Percentiles rank a stretch among this genome's conserved stretches.
Conservation (phyloP, 2,797 vertebrate genomes). For the Sciurus vulgaris region DNA sequence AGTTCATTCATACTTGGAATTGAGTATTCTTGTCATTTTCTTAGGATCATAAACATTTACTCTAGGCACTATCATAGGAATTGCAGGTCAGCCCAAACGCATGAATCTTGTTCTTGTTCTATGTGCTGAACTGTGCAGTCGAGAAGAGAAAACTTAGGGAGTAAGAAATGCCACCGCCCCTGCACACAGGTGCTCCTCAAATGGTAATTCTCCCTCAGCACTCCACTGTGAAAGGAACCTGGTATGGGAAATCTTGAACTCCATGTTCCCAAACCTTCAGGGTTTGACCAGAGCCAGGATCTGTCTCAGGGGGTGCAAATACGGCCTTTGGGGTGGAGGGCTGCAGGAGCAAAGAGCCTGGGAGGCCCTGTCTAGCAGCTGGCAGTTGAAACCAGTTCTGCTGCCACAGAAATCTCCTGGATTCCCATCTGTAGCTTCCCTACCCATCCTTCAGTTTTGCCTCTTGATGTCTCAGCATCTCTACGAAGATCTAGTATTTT, state of each 20-base stretch:
- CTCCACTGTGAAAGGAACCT: neutral
- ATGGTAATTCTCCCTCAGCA: neutral
- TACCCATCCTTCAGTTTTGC: neutral
- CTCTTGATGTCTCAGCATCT: neutral
- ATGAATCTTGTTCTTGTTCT: neutral
- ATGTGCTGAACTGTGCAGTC: neutral
- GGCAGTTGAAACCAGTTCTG: neutral
- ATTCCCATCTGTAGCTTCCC: neutral
- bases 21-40: conserved; percentile 24
- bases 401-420: neutral
- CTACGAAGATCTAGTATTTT: neutral
- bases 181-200: neutral
- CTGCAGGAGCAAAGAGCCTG: neutral
- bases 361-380: neutral
- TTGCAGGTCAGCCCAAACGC: neutral
- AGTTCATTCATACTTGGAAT: neutral
- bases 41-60: neutral
- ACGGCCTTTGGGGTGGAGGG: neutral
- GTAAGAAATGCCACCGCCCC: neutral
- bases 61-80: neutral
- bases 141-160: neutral
- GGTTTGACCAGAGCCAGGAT: neutral
- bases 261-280: neutral
- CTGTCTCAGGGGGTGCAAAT: neutral
- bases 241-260: neutral